Evolutionary conservation across 2,888 invertebrate genomes (phyloP).

Genomic region (Prosopocoilus inquinatus): DNA sequence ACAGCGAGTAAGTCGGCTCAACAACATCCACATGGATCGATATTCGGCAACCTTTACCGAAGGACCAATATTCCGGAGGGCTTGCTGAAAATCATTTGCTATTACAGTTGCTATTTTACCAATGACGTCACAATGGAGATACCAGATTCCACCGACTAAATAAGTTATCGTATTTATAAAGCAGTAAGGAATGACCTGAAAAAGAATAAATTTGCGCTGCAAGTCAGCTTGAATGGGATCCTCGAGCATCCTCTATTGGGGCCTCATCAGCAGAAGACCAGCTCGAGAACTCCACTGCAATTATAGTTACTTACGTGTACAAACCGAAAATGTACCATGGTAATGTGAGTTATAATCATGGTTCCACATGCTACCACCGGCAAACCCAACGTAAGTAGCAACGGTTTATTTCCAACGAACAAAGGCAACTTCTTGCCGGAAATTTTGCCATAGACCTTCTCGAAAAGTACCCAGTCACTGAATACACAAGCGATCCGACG

Average conservation of each 20-base stretch:
- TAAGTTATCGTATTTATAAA: conserved; percentile 68
- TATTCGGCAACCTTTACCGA: conserved; percentile 69
- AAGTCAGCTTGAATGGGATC: too few relatives aligned
- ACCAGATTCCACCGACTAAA: conserved; percentile 71
- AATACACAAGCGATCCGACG: conserved; percentile 61
- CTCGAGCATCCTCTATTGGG: too few relatives aligned
- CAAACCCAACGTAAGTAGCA: conserved; percentile 58
- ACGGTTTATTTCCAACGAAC: conserved; percentile 58
- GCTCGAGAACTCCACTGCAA: too few relatives aligned
- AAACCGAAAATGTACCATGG: conserved; percentile 67
- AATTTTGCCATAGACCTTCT: conserved; percentile 62
- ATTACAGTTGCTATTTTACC: conserved; percentile 64
- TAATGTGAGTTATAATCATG: conserved; percentile 66
- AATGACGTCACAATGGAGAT: conserved; percentile 62
- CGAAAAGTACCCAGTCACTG: conserved; percentile 68
- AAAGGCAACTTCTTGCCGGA: conserved; percentile 59
- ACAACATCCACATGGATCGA: conserved; percentile 67
- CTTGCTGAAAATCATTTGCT: conserved; percentile 69
- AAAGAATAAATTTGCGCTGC: conserved; percentile 23
- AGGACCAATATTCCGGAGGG: conserved; percentile 66
- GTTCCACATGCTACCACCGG: conserved; percentile 63
- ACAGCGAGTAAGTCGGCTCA: conserved; percentile 66
- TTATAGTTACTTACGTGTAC: conserved; percentile 53
- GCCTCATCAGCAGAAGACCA: too few relatives aligned
- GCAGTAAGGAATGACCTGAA: conserved; percentile 64